phyloP scores from a whole-genome alignment of 2,113 vertebrate genomes.

The Mystacornis crossleyi region DNA sequence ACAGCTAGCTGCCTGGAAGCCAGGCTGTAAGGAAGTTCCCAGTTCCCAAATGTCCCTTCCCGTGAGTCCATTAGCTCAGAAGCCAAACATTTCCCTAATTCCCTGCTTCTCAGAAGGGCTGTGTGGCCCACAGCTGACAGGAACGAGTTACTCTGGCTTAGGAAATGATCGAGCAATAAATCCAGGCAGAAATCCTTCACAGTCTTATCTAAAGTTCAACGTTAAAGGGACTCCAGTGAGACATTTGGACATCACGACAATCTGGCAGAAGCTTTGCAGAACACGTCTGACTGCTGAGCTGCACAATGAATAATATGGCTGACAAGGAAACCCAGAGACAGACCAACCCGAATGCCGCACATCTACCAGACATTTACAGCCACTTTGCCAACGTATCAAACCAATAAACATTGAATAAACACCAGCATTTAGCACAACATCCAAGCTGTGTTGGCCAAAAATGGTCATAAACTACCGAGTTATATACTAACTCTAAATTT shows the following conservation, averaged over 20 bases:
- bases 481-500: not conserved
- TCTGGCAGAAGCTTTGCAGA: not conserved
- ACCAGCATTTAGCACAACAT: not conserved
- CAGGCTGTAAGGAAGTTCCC: not conserved
- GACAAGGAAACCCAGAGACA: not conserved
- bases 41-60: too few species aligned
- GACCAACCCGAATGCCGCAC: not conserved
- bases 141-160: fast-evolving
- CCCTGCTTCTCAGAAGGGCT: not conserved
- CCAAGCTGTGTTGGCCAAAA: not conserved
- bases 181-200: not conserved
- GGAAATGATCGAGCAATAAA: not conserved
- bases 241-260: not conserved
- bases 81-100: not conserved
- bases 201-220: not conserved
- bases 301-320: not conserved
- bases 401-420: not conserved
- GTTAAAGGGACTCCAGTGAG: not conserved
- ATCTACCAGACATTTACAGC: not conserved
- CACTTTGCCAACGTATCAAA: not conserved
- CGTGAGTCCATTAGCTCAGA: not conserved
- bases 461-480: not conserved
- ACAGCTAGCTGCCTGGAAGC: not conserved
- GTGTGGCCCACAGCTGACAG: not conserved
- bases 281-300: not conserved